Conservation (phyloP, 2,797 vertebrate genomes). For the Mastacembelus armatus region DNA sequence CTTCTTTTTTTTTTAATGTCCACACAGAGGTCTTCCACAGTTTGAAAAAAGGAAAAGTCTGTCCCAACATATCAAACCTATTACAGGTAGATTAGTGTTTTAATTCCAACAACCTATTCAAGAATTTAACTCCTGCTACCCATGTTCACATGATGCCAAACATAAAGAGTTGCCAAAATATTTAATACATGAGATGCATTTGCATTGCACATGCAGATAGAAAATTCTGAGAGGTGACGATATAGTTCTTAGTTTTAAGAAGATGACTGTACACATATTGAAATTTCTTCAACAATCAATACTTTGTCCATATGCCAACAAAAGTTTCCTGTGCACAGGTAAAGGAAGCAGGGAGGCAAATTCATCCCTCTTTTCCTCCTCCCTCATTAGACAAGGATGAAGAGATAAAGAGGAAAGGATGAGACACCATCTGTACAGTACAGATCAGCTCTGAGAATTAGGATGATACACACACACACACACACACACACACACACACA, state of each 20-base stretch:
- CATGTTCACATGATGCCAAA: conserved; percentile 6
- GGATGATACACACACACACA: conserved; percentile 52
- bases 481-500: conserved; percentile 49
- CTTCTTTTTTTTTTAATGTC: conserved; percentile 13
- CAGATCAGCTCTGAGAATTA: conserved; percentile 71
- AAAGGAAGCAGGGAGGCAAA: conserved; percentile 33
- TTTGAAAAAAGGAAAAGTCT: background rate
- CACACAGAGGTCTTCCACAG: background rate
- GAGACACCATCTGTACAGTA: conserved; percentile 74
- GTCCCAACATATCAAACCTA: conserved; percentile 12
- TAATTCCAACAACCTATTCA: no score
- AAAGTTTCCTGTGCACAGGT: conserved; percentile 25
- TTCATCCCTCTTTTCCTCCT: conserved; percentile 34
- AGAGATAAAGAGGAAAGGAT: conserved; percentile 73
- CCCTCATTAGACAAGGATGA: conserved; percentile 69
- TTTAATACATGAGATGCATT: background rate
- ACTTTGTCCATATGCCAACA: conserved; percentile 50
- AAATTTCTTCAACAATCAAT: background rate
- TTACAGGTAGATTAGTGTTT: conserved; percentile 34
- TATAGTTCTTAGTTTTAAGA: background rate
- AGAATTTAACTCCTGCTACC: background rate
- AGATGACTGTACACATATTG: background rate
- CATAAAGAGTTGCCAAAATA: background rate
- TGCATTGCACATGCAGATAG: no score
- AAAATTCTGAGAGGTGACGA: background rate